These are phyloP conservation scores for Zosterops pallidus DNA, from an alignment of 2,113 vertebrate species.

Conservation along the genomic window DNA sequence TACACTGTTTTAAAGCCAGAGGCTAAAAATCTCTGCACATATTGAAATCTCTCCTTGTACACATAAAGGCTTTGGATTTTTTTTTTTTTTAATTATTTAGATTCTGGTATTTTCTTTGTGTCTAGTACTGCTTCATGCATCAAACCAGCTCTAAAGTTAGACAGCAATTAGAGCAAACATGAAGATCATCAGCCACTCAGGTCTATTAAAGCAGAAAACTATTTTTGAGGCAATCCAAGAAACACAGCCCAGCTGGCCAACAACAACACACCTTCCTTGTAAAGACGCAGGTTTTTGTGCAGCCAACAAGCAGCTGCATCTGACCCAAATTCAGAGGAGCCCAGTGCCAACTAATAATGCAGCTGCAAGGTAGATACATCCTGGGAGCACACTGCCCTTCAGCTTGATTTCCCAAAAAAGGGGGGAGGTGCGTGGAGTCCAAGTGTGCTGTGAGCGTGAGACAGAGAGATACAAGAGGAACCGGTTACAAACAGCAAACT, in stretches of 20 bases:
- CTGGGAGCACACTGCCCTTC: not conserved
- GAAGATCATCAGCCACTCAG: constrained; percentile 22
- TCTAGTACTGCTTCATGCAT: not conserved
- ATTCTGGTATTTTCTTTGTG: constrained; percentile 5
- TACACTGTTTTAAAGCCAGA: not conserved
- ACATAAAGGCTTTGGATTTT: not conserved
- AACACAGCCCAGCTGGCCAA: constrained; percentile 25
- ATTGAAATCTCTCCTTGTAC: not conserved
- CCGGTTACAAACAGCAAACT: not conserved
- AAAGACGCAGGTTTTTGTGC: not conserved
- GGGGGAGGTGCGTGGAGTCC: accelerated
- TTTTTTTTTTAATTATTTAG: not conserved
- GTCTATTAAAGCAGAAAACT: constrained; percentile 41
- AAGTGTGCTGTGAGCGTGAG: accelerated
- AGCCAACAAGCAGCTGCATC: constrained; percentile 14
- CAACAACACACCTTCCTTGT: constrained; percentile 1
- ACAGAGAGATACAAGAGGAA: not conserved
- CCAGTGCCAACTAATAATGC: not conserved
- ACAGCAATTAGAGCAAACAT: not conserved
- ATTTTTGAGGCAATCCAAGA: constrained; percentile 50
- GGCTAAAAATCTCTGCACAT: not conserved
- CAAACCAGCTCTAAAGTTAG: constrained; percentile 7
- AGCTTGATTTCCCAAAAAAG: not conserved
- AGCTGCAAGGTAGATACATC: not conserved
- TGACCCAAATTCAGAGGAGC: not conserved